Evolutionary conservation across 1,140 invertebrate species (phyloP).

Genomic region (Thalassaphorura encarpata): DNA sequence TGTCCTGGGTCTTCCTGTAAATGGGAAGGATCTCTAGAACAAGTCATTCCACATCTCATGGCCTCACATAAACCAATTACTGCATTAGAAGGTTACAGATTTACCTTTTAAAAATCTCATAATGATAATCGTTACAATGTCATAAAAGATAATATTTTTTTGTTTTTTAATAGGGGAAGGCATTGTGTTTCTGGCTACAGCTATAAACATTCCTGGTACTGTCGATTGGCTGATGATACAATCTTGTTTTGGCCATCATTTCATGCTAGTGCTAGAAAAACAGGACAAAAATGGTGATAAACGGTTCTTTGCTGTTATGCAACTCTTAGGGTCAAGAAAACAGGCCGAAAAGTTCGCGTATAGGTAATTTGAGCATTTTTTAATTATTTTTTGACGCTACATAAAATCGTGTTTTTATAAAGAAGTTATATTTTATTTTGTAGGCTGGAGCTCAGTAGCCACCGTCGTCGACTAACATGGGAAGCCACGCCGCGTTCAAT

Average conservation of each 20-base stretch:
- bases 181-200: slow-evolving; percentile 98
- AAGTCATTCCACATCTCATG: slow-evolving; percentile 96
- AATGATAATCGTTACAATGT: no score
- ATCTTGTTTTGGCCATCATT: slow-evolving; percentile 96
- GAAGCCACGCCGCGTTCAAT: slow-evolving; percentile 97
- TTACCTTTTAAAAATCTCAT: neutral
- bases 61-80: slow-evolving; percentile 98
- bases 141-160: neutral
- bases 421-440: slow-evolving; percentile 20
- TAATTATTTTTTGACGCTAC: no score
- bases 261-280: slow-evolving; percentile 98
- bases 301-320: slow-evolving; percentile 99
- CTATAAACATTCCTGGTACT: slow-evolving; percentile 97
- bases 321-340: slow-evolving; percentile 95
- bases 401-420: neutral
- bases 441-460: slow-evolving; percentile 90
- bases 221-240: slow-evolving; percentile 99
- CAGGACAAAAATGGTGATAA: slow-evolving; percentile 97
- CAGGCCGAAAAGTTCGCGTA: slow-evolving; percentile 99
- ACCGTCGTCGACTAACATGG: slow-evolving; percentile 88
- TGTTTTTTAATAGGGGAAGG: slow-evolving; percentile 63
- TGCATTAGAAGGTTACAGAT: slow-evolving; percentile 63
- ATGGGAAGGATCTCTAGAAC: slow-evolving; percentile 91
- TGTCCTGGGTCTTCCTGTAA: slow-evolving; percentile 98
- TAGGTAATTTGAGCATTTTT: slow-evolving; percentile 51